Conservation (phyloP, 92 coral and sea anemone species). For the Bergia sp. region DNA sequence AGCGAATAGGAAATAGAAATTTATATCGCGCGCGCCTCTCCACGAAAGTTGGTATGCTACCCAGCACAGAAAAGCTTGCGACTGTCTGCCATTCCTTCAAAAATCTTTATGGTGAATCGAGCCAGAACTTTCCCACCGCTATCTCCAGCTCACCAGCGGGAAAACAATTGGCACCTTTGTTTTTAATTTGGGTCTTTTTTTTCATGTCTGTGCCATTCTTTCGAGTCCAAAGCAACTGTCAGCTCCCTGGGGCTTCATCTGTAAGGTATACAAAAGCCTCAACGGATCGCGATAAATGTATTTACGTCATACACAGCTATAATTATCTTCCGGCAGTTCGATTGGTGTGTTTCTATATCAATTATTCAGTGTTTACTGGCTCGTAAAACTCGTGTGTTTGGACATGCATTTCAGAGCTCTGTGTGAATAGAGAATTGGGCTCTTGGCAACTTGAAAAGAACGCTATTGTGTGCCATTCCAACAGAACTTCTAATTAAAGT, state of each 20-base stretch:
- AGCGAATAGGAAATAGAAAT: not conserved
- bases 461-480: constrained; percentile 11
- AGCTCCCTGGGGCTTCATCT: constrained; percentile 31
- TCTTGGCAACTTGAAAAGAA: constrained; percentile 45
- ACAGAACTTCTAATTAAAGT: constrained; percentile 9
- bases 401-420: constrained; percentile 5
- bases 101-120: not conserved
- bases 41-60: not conserved
- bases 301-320: constrained; percentile 36
- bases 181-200: constrained; percentile 6
- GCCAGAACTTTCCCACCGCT: constrained; percentile 27
- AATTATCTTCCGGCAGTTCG: constrained; percentile 32
- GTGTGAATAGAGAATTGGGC: constrained; percentile 9
- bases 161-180: constrained; percentile 24
- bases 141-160: constrained; percentile 5
- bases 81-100: not conserved
- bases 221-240: constrained; percentile 2
- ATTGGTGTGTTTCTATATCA: constrained; percentile 77
- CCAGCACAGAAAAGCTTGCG: not conserved
- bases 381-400: constrained; percentile 37
- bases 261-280: constrained; percentile 28
- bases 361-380: constrained; percentile 86
- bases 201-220: constrained; percentile 23
- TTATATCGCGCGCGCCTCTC: not conserved
- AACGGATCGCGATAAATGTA: constrained; percentile 38